phyloP scores from a whole-genome alignment of 2,113 vertebrate species.

The Pelmatolapia mariae region DNA sequence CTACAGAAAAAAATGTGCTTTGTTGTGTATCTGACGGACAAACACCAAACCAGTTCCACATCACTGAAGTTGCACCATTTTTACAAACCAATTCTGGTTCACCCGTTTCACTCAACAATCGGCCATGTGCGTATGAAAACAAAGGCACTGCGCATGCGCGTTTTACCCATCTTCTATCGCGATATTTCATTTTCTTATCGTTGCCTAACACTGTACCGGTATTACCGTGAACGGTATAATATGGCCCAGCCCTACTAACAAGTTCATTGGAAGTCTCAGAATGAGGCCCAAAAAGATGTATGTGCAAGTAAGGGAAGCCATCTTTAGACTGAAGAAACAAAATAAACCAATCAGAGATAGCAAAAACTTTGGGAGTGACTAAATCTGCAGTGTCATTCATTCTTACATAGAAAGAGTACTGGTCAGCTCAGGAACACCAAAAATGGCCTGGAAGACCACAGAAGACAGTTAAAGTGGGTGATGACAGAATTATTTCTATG shows the following conservation, averaged over 20 bases:
- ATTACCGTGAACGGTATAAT: too few relatives aligned
- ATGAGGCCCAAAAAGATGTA: neutral
- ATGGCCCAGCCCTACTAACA: neutral
- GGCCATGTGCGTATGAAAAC: too few relatives aligned
- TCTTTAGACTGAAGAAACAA: neutral
- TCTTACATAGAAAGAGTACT: neutral
- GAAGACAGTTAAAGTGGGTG: neutral
- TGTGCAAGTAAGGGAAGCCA: neutral
- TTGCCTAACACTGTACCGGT: too few relatives aligned
- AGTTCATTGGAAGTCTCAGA: neutral
- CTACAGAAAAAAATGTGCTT: too few relatives aligned
- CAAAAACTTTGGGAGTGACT: neutral
- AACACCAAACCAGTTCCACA: too few relatives aligned
- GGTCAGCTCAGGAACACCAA: neutral
- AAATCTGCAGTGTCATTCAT: neutral
- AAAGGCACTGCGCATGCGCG: too few relatives aligned
- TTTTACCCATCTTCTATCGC: too few relatives aligned
- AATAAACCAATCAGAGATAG: neutral
- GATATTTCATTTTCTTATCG: too few relatives aligned
- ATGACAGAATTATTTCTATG: neutral
- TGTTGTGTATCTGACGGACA: too few relatives aligned
- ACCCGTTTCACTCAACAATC: too few relatives aligned
- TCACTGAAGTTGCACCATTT: too few relatives aligned
- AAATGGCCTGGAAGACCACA: neutral
- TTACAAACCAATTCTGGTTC: too few relatives aligned